Evolutionary conservation across 2,888 invertebrate species (phyloP), one percentile per base, ranked within the genome.

Genomic region (Polydrusus tereticollis): DNA sequence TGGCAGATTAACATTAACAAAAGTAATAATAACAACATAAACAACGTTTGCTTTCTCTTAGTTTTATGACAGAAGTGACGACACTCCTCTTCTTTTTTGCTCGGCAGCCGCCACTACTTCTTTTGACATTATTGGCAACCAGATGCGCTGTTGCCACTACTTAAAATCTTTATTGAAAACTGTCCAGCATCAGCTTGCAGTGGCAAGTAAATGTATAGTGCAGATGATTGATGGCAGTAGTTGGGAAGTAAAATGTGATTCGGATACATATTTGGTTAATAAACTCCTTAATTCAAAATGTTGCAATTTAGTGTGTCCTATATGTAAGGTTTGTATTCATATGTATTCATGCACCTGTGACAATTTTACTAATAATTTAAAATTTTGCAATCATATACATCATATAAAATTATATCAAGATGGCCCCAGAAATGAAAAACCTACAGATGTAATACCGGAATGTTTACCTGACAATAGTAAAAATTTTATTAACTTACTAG

Each of bases 301-400:
- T 21, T 65, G 38, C 20, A 8, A 55, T 36, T 29, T 57, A 55
- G 33, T 38, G 8, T 55, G 55, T n/a, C 36, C n/a, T 18, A 14
- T 6, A 38, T 59, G 59, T 38, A 12, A 36, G 5, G n/a, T 16
- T 12, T 65, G 65, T 55, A 18, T 55, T n/a, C 64, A 64, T 52
- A 47, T 50, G 50, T 64, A 16, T 23, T 52, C 47, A 14, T 64
- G 64, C 23, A 50, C 47, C 7, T 64, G 64, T 26, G 14, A 18
- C 7, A 26, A 64, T 33, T 64, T 41, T 52, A 21, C n/a, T 8
- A 12, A 41, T 20, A 21, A 7, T 10, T 50, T 12, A 14, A 50
- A 47, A 50, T 21, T 64, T 1, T 64, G 64, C 21, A 64, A 64
- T n/a, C 64, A 64, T 57, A 64, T 21, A 20, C 64, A 64, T 52